Evolutionary conservation across 2,888 invertebrate species (phyloP).

Genomic region (Auanema freiburgensis): DNA sequence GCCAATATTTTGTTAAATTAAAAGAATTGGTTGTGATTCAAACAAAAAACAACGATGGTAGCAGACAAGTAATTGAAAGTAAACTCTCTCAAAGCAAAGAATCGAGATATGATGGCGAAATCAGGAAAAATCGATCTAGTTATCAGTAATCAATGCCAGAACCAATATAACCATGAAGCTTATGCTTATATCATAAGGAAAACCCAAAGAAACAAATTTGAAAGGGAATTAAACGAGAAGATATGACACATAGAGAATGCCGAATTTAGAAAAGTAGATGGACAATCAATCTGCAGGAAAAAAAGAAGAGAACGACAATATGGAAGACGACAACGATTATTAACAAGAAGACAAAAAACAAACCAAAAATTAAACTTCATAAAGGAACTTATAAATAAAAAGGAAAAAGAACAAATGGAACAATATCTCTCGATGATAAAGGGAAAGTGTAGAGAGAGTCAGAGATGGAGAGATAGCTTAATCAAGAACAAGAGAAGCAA

Average conservation of each 20-base stretch:
- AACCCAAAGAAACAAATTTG: not conserved
- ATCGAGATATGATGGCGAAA: not conserved
- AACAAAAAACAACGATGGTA: not conserved
- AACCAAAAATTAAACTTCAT: not conserved
- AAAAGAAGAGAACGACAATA: not conserved
- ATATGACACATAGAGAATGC: not conserved
- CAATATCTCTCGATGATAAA: no score
- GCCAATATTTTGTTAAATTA: not conserved
- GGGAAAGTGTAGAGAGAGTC: no score
- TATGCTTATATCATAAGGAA: not conserved
- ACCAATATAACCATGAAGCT: not conserved
- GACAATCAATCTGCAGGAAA: not conserved
- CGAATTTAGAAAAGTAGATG: not conserved
- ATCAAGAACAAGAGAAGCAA: no score
- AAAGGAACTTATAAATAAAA: constrained; percentile 3
- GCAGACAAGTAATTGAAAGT: not conserved
- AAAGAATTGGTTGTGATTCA: not conserved
- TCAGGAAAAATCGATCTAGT: not conserved
- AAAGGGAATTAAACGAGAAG: not conserved
- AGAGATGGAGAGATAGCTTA: no score
- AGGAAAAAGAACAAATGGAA: not conserved
- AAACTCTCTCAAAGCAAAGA: no score
- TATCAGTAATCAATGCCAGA: constrained; percentile 2
- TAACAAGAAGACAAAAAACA: constrained; percentile 2
- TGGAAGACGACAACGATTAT: not conserved